Evolutionary conservation across 2,113 vertebrate genomes (phyloP), one percentile per base, ranked within the genome.

Genomic region (Lepisosteus oculatus): DNA sequence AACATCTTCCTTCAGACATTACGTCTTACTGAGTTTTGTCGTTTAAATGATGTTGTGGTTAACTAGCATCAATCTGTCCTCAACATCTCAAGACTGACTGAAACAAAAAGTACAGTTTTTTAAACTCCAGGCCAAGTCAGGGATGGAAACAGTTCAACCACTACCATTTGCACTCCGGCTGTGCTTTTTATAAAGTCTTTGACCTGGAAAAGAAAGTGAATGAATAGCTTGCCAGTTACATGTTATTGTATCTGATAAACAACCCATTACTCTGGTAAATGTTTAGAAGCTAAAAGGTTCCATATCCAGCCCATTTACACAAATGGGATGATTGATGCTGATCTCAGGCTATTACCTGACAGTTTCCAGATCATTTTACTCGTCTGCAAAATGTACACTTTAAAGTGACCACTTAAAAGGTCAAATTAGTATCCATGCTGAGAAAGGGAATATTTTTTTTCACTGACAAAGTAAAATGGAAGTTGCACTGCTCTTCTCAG

Each of bases 251-350:
- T 51, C 9, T 51, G 47, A 51, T 51, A 51, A 51, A 51, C 13
- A 72, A 67, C 42, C 71, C 64, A 56, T 67, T 67, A 72, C 41
- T 5, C 55, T 41, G 64, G 43, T 57, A 44, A 61, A 44, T 70
- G 61, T 43, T 45, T 43, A 51, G 44, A 43, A 43, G 55, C 29
- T 59, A 72, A 72, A 72, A 67, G 64, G 43, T 51, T 72, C 47
- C 71, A 61, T 55, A 43, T 44, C 69, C 69, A 47, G 14, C 57
- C 44, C 57, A 42, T 70, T 61, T 61, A 57, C 43, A 67, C 71
- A 72, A 72, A 72, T 67, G 15, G 64, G 29, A 42, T 72, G 70
- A 72, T 67, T 67, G 12, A 72, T 72, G 57, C 55, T 47, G n/a
- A 59, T 70, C 43, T 67, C 64, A 6, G 14, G 12, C 55, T 42